Percentiles rank a stretch among this genome's conserved stretches.
Evolutionary conservation across 1,140 invertebrate genomes (phyloP).

Genomic region (Ceratitis capitata): DNA sequence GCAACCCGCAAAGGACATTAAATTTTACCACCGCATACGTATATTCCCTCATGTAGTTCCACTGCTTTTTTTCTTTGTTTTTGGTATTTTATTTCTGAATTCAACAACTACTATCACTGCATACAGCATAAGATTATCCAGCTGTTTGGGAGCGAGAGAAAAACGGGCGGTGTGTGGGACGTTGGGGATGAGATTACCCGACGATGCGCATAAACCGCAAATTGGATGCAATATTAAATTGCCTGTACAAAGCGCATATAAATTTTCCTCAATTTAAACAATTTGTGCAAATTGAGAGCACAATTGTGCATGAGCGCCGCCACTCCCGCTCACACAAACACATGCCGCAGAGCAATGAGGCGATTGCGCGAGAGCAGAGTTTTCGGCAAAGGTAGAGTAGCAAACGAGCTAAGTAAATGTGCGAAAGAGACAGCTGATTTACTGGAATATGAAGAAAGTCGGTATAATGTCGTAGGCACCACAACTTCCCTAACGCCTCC

Average conservation of each 20-base stretch:
- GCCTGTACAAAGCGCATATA: constrained; percentile 65
- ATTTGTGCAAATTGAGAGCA: constrained; percentile 52
- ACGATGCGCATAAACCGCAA: constrained; percentile 65
- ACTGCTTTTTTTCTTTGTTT: neutral
- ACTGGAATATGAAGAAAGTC: no score
- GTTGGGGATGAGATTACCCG: constrained; percentile 20
- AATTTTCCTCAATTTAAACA: constrained; percentile 65
- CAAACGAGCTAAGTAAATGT: neutral
- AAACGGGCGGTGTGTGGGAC: neutral
- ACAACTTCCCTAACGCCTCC: no score
- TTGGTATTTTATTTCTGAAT: neutral
- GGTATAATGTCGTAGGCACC: no score
- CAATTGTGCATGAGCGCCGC: constrained; percentile 41
- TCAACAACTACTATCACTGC: neutral
- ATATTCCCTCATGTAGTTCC: neutral
- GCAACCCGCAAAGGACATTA: neutral
- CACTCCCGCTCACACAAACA: neutral
- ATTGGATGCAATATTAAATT: constrained; percentile 66
- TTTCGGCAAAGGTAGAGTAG: neutral
- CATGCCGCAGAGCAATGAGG: neutral
- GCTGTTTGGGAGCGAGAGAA: no score
- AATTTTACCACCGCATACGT: neutral
- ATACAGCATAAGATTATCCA: constrained; percentile 10
- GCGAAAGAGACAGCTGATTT: constrained; percentile 4
- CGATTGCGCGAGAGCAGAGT: neutral